Base-by-base conservation (phyloP, 2,888 invertebrate genomes). In the Ernsta delagoae region DNA sequence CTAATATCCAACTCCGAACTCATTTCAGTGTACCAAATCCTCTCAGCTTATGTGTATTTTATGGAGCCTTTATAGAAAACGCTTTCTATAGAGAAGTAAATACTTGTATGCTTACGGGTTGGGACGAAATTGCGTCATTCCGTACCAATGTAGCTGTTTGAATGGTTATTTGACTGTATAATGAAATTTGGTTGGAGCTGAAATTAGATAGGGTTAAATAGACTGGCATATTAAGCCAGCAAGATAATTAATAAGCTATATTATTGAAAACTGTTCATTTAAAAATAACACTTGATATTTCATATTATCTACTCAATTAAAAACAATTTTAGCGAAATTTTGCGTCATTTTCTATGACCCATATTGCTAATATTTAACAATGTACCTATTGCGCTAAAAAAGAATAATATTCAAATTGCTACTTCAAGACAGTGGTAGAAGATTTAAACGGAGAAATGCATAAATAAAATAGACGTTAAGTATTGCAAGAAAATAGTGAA, bases 1-100 rank as follows among this genome's bases (percentile, higher is more conserved):
- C 63, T 63, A 63, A 63, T 63, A 63, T 63, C 36, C 3, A 36
- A 62, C 53, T 62, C 63, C n/a, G 63, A 63, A 63, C 63, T 63
- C 53, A 53, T 54, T 63, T 63, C 54, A 63, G 63, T 63, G n/a
- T 41, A 41, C 41, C 41, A 41, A 41, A 8, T 41, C 41, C 41
- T 8, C 3, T 36, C 36, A 36, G 41, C 41, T 41, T 16, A 16
- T 48, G 8, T 24, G 39, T 39, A 50, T 63, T 63, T 63, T 63
- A 63, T 63, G 63, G 54, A 41, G 41, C 39, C 54, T 50, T 63
- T 63, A 63, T 63, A 36, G 63, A 34, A 16, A 45, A 48, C 59
- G 24, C 43, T 11, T 60, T 60, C n/a, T 45, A 48, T 7, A 31
- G 34, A 34, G 24, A 12, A 34, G 60, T 59, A 59, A 59, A 16